phyloP scores from a whole-genome alignment of 1,140 invertebrate genomes.

The Pseudoatta argentina region DNA sequence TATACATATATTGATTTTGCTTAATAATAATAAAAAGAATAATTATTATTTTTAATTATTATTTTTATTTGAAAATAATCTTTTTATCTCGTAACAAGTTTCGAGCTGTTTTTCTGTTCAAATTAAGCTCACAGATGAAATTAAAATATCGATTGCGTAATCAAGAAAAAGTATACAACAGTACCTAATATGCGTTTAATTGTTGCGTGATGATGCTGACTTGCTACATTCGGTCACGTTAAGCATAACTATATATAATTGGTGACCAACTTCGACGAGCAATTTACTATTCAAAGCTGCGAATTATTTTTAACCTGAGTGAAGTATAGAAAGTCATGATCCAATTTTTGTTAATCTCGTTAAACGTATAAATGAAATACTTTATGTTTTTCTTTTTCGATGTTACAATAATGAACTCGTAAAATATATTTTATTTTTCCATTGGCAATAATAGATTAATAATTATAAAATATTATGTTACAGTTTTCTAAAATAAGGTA shows the following conservation, averaged over 20 bases:
- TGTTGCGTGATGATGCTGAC: background rate
- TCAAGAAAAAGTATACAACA: background rate
- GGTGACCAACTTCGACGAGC: background rate
- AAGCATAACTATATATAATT: background rate
- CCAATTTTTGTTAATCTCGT: background rate
- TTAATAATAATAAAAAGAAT: background rate
- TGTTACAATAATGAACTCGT: background rate
- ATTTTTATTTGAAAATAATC: background rate
- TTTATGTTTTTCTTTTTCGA: background rate
- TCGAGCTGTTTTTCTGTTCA: background rate
- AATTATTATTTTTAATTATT: background rate
- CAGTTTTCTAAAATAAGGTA: background rate
- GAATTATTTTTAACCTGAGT: constrained; percentile 13
- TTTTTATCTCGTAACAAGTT: background rate
- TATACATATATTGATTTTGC: background rate
- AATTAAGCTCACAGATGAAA: background rate
- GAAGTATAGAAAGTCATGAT: constrained; percentile 2
- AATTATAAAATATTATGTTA: constrained; percentile 1
- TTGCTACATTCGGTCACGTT: background rate
- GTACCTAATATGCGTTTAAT: constrained; percentile 4
- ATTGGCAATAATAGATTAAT: background rate
- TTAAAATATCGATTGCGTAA: background rate
- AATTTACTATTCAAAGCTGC: constrained; percentile 10
- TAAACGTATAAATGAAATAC: background rate
- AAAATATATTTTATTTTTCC: background rate